Evolutionary conservation across 1,140 invertebrate genomes (phyloP).

Genomic region (Tetramorium simillimum): DNA sequence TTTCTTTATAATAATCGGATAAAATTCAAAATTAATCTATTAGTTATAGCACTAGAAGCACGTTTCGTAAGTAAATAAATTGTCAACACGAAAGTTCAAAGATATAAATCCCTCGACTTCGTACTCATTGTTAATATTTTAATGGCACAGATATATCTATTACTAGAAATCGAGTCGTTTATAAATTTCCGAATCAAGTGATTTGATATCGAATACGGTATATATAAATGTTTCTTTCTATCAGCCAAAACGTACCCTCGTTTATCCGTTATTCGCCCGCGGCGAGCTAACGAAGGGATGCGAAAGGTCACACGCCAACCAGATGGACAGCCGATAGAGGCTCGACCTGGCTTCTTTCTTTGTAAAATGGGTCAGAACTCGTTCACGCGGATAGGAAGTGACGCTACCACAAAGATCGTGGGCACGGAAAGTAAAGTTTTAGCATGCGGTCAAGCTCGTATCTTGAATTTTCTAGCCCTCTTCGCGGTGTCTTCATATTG

Average conservation of each 20-base stretch:
- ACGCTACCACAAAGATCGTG: constrained; percentile 42
- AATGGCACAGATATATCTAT: background rate
- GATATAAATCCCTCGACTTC: background rate
- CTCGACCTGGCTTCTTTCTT: constrained; percentile 70
- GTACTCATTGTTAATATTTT: background rate
- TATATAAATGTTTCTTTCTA: constrained; percentile 9
- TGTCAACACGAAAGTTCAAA: constrained; percentile 10
- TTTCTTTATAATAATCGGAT: background rate
- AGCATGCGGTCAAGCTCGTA: background rate
- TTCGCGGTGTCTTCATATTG: background rate
- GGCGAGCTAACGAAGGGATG: constrained; percentile 59
- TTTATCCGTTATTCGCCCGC: constrained; percentile 57
- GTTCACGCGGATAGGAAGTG: constrained; percentile 69
- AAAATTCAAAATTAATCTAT: background rate
- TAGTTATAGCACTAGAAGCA: background rate
- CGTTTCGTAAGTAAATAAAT: background rate
- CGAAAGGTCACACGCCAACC: constrained; percentile 77
- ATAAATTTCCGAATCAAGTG: background rate
- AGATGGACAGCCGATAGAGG: constrained; percentile 77
- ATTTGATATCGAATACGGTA: constrained; percentile 29
- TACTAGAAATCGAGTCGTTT: background rate
- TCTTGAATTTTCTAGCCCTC: background rate
- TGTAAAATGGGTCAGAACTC: constrained; percentile 69
- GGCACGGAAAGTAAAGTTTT: constrained; percentile 56
- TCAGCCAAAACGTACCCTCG: constrained; percentile 31